Evolutionary conservation across 2,797 vertebrate species (phyloP).

Genomic region (Lindbergichthys nudifrons): DNA sequence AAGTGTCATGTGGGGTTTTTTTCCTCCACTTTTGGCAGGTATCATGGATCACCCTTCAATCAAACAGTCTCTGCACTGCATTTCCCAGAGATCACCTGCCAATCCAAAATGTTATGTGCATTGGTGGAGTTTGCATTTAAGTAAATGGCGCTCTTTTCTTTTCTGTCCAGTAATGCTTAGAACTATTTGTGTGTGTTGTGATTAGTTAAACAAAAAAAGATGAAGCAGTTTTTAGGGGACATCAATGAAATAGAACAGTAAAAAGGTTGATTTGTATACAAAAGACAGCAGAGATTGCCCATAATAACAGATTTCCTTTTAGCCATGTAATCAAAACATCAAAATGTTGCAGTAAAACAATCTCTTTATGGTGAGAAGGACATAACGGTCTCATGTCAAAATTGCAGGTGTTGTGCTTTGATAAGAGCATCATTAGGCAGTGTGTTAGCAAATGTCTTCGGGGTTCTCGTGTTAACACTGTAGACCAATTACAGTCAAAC

Average conservation of each 20-base stretch:
- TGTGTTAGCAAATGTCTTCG: slow-evolving; percentile 63
- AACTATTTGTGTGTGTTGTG: no score
- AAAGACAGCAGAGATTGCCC: neutral
- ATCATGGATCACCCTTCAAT: slow-evolving; percentile 34
- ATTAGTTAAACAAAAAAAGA: no score
- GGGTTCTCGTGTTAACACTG: slow-evolving; percentile 64
- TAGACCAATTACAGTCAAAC: slow-evolving; percentile 69
- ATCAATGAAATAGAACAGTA: neutral
- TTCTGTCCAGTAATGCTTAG: no score
- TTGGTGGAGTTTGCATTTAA: neutral
- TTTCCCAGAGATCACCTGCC: slow-evolving; percentile 26
- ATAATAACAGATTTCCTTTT: neutral
- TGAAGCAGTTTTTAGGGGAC: neutral
- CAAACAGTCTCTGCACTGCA: slow-evolving; percentile 20
- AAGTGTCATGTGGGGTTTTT: neutral
- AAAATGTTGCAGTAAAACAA: slow-evolving; percentile 14
- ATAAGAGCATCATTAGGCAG: slow-evolving; percentile 58
- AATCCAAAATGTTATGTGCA: slow-evolving; percentile 11
- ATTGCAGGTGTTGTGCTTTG: slow-evolving; percentile 42
- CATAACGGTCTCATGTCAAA: slow-evolving; percentile 15
- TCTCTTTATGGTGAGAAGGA: slow-evolving; percentile 5
- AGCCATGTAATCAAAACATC: slow-evolving; percentile 24
- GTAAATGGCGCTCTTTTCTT: neutral
- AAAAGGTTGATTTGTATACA: neutral
- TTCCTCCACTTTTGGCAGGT: slow-evolving; percentile 13